phyloP scores from a whole-genome alignment of 2,797 vertebrate species.

The Calcarius lapponicus region DNA sequence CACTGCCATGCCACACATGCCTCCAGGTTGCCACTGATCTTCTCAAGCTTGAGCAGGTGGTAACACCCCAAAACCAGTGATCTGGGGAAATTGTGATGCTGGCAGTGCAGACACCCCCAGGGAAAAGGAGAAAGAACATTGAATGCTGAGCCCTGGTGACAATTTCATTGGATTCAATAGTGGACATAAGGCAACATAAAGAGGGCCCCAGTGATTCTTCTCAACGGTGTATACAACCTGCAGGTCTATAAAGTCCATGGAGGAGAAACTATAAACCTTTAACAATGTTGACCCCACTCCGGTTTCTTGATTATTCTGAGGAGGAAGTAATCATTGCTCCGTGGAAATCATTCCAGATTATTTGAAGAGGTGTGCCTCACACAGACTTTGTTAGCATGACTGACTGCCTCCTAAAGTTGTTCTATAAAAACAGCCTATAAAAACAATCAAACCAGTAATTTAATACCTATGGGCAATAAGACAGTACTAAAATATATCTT shows the following conservation, averaged over 20 bases:
- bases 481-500: neutral
- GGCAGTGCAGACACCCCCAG: neutral
- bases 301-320: neutral
- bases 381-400: neutral
- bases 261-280: neutral
- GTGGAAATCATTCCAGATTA: neutral
- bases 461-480: neutral
- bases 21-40: neutral
- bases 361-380: neutral
- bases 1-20: accelerated
- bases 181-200: neutral
- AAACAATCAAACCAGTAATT: neutral
- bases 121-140: neutral
- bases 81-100: neutral
- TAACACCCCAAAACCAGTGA: neutral
- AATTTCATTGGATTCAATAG: neutral
- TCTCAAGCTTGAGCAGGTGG: neutral
- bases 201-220: neutral
- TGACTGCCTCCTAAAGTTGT: neutral
- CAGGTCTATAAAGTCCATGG: neutral
- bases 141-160: neutral
- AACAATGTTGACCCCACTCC: neutral
- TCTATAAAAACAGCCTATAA: neutral
- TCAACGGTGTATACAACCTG: neutral
- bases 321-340: neutral